These are phyloP conservation scores for Chanos chanos DNA, from an alignment of 2,797 vertebrate species.

Conservation along the genomic window DNA sequence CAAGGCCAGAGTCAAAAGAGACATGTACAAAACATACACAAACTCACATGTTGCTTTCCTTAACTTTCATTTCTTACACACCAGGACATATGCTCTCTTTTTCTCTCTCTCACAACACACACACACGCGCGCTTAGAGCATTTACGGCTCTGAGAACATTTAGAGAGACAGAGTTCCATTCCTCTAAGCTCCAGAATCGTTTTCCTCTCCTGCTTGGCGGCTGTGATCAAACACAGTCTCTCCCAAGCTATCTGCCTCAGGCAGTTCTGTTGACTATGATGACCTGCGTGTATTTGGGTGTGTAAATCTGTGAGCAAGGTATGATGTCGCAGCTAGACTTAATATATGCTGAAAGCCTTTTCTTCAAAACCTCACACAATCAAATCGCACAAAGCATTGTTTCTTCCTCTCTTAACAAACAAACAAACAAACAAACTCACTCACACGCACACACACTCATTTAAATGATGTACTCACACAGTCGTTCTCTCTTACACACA, in stretches of 20 bases:
- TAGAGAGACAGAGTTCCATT: conserved; percentile 16
- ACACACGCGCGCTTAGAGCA: conserved; percentile 5
- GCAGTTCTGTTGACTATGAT: conserved; percentile 10
- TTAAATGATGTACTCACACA: background rate
- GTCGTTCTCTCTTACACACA: background rate
- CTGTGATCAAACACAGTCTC: background rate
- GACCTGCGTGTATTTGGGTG: conserved; percentile 2
- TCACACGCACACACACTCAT: background rate
- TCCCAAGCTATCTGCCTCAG: background rate
- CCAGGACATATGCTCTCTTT: background rate
- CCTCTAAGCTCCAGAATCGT: conserved; percentile 22
- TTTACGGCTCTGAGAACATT: background rate
- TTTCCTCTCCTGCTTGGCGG: conserved; percentile 1
- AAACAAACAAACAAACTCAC: background rate
- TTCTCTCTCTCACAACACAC: too few species aligned
- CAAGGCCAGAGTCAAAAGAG: background rate
- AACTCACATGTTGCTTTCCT: background rate
- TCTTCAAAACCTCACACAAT: conserved; percentile 5
- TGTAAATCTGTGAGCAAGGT: background rate
- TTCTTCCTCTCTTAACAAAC: background rate
- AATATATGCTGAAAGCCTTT: conserved; percentile 15
- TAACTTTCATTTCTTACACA: conserved; percentile 19
- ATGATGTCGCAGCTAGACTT: conserved; percentile 10
- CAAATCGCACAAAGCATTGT: background rate
- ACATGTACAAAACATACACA: background rate